Evolutionary conservation across 1,140 invertebrate genomes (phyloP).

Genomic region (Tetraneura akinire): DNA sequence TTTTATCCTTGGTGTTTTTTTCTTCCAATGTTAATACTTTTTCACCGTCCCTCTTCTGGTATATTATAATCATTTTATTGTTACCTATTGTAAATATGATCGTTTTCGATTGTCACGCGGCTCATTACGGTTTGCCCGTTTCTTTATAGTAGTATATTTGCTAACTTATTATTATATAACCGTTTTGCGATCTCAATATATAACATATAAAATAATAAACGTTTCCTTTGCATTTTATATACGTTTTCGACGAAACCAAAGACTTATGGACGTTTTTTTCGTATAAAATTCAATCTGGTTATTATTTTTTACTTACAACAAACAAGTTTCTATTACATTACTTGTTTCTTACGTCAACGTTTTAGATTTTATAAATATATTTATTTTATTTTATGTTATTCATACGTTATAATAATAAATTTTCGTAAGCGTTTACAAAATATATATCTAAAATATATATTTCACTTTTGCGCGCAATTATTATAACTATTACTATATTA

Average conservation of each 20-base stretch:
- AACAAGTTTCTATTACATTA: neutral
- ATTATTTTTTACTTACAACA: neutral
- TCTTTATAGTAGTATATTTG: too few species aligned
- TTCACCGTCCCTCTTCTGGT: neutral
- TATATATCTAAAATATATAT: too few species aligned
- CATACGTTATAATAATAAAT: neutral
- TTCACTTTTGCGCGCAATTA: too few species aligned
- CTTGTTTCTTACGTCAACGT: neutral
- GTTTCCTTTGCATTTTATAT: constrained; percentile 8
- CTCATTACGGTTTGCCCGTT: too few species aligned
- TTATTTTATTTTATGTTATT: neutral
- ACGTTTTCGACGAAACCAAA: neutral
- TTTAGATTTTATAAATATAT: neutral
- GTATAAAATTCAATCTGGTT: neutral
- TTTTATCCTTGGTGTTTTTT: neutral
- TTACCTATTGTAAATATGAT: too few species aligned
- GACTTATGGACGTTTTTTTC: neutral
- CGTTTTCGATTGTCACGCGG: neutral
- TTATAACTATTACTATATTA: too few species aligned
- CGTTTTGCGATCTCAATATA: constrained; percentile 8
- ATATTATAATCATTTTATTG: too few species aligned
- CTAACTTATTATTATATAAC: too few species aligned
- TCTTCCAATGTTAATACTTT: neutral
- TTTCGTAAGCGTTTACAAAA: too few species aligned
- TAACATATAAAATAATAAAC: too few species aligned